A percentile compares a stretch with the other conserved stretches of the same genome.
These are phyloP conservation scores for Arizona elegans DNA, from an alignment of 2,113 vertebrate species.

Conservation along the genomic window DNA sequence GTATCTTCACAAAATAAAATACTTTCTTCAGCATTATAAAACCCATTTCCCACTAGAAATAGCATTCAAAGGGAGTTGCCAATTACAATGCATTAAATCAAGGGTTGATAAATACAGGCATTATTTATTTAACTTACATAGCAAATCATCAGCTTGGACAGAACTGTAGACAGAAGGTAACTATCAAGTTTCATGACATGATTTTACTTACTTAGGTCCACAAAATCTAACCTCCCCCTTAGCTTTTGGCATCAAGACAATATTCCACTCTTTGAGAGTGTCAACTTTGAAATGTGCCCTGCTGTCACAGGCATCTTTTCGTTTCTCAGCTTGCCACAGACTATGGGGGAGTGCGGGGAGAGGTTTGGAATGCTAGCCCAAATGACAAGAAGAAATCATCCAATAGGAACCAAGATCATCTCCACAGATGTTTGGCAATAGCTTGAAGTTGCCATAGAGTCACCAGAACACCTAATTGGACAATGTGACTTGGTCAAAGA, in stretches of 20 bases:
- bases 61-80: background rate
- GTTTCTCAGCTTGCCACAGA: no score
- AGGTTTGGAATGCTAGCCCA: no score
- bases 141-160: background rate
- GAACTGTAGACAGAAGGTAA: background rate
- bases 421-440: no score
- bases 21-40: background rate
- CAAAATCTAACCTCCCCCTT: background rate
- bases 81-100: background rate
- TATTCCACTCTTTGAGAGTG: background rate
- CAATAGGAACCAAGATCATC: no score
- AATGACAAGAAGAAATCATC: no score
- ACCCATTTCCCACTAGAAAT: background rate
- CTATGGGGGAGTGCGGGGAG: no score
- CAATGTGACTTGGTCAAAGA: no score
- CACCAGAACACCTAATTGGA: no score
- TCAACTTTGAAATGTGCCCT: no score
- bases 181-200: no score
- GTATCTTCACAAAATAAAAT: background rate
- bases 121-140: background rate
- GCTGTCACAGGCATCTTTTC: no score
- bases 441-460: no score
- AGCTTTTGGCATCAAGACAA: background rate
- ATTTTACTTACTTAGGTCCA: background rate
- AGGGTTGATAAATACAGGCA: background rate